These are phyloP conservation scores for Galerucella pusilla DNA, from an alignment of 2,888 invertebrate genomes.

Conservation along the genomic window DNA sequence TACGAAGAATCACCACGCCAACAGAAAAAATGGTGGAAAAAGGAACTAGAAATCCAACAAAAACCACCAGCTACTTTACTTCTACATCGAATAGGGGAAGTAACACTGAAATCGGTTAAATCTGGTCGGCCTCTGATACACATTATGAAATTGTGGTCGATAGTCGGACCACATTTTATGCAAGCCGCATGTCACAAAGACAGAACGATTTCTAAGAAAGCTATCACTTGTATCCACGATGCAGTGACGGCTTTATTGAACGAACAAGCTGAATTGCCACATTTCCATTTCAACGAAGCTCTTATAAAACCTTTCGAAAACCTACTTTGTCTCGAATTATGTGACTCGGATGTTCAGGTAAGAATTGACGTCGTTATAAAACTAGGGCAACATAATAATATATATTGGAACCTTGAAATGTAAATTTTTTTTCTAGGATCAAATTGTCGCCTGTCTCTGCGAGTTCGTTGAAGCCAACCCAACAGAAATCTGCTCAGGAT, in stretches of 20 bases:
- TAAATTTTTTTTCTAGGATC: slow-evolving; percentile 66
- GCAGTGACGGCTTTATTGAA: slow-evolving; percentile 88
- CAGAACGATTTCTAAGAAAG: slow-evolving; percentile 87
- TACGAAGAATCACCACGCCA: slow-evolving; percentile 64
- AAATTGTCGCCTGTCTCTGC: slow-evolving; percentile 93
- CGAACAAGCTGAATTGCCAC: slow-evolving; percentile 87
- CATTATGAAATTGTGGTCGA: slow-evolving; percentile 92
- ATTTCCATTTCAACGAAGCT: slow-evolving; percentile 96
- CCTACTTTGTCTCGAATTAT: slow-evolving; percentile 90
- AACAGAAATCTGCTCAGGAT: slow-evolving; percentile 93
- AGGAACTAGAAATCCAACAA: slow-evolving; percentile 61
- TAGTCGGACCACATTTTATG: slow-evolving; percentile 93
- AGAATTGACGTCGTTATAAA: neutral
- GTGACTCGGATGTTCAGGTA: slow-evolving; percentile 89
- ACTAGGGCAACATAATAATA: too few relatives aligned
- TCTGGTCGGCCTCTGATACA: slow-evolving; percentile 91
- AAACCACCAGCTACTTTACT: slow-evolving; percentile 71
- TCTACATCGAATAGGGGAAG: slow-evolving; percentile 87
- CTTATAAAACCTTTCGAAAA: slow-evolving; percentile 96
- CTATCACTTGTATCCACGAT: slow-evolving; percentile 92
- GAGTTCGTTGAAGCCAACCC: slow-evolving; percentile 96
- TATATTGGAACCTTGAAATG: too few relatives aligned
- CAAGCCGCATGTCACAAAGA: slow-evolving; percentile 95
- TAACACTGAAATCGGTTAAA: slow-evolving; percentile 86
- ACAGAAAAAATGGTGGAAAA: slow-evolving; percentile 66